Conservation (phyloP, 2,113 vertebrate species). For the Notothenia rossii region DNA sequence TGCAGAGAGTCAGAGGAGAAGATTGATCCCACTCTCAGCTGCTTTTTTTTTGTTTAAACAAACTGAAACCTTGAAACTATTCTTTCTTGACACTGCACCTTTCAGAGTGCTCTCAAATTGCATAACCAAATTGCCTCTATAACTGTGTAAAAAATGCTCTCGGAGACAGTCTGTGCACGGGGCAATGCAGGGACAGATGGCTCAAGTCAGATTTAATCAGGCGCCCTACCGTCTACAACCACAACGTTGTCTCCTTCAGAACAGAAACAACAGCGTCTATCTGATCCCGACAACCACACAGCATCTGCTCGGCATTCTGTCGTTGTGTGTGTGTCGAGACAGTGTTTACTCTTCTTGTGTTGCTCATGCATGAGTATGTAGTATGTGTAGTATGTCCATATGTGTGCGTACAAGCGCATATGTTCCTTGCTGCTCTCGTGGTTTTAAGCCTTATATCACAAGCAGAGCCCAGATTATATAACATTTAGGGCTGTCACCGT, state of each 20-base stretch:
- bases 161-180: constrained; percentile 16
- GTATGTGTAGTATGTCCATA: background rate
- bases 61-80: background rate
- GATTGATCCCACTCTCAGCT: background rate
- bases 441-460: background rate
- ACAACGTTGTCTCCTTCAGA: constrained; percentile 50
- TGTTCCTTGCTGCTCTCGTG: background rate
- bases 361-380: background rate
- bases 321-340: background rate
- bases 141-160: background rate
- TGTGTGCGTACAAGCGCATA: constrained; percentile 4
- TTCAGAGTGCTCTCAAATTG: background rate
- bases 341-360: background rate
- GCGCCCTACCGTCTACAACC: constrained; percentile 52
- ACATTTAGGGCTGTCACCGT: no score
- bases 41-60: constrained; percentile 5
- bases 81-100: constrained; percentile 16
- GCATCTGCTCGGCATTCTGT: constrained; percentile 60
- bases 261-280: constrained; percentile 53
- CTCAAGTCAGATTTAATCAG: constrained; percentile 55
- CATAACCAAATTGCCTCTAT: background rate
- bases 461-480: background rate
- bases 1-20: background rate
- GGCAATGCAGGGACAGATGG: constrained; percentile 67
- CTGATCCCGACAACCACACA: constrained; percentile 64